Conservation (phyloP, 2,888 invertebrate genomes). For the Drosophila vallismaia region DNA sequence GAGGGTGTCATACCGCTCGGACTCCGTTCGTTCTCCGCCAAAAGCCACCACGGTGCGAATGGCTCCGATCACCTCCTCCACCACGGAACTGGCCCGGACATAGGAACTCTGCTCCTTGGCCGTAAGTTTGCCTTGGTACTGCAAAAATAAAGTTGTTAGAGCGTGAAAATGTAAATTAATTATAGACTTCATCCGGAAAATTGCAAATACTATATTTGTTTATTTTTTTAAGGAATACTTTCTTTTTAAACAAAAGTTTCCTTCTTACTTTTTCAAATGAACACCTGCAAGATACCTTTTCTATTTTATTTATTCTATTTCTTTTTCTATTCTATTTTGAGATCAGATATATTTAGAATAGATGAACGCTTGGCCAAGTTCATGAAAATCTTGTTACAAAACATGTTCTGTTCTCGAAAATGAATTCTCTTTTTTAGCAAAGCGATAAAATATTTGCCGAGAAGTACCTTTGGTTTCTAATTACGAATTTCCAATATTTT, state of each 20-base stretch:
- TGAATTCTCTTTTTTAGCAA: not conserved
- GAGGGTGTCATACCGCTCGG: conserved; percentile 85
- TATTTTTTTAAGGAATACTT: too few relatives aligned
- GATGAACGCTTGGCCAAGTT: conserved; percentile 17
- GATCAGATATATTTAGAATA: conserved; percentile 6
- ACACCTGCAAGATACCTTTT: not conserved
- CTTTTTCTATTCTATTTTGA: conserved; percentile 16
- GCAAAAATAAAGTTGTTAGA: not conserved
- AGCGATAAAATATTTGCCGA: not conserved
- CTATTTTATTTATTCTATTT: conserved; percentile 7
- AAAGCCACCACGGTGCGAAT: conserved; percentile 91
- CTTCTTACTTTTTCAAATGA: too few relatives aligned
- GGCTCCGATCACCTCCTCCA: conserved; percentile 90
- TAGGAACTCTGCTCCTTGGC: conserved; percentile 88
- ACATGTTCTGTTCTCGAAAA: not conserved
- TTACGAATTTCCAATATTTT: not conserved
- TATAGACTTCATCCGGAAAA: too few relatives aligned
- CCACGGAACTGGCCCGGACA: conserved; percentile 89
- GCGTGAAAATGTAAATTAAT: too few relatives aligned
- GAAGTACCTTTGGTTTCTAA: not conserved
- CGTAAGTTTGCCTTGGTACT: conserved; percentile 88
- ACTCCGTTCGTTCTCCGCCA: conserved; percentile 90
- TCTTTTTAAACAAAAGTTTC: too few relatives aligned
- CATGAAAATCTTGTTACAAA: conserved; percentile 8
- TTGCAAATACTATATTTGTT: too few relatives aligned